phyloP scores from a whole-genome alignment of 2,797 vertebrate genomes.

The Cyprinodon diabolis region DNA sequence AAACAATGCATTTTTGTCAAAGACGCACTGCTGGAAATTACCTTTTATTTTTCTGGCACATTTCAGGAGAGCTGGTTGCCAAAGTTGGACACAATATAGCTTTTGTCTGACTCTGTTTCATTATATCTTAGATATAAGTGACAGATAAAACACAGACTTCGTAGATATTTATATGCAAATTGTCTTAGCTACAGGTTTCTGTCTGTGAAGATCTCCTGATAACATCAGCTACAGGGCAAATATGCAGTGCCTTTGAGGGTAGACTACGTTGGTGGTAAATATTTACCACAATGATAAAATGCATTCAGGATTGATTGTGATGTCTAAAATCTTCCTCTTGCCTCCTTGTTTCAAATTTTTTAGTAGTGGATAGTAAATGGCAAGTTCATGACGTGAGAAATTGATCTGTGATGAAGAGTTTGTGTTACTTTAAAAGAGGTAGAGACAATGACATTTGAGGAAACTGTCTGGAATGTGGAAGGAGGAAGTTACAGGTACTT shows the following conservation, averaged over 20 bases:
- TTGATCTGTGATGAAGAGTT: background rate
- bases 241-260: background rate
- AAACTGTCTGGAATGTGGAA: conserved; percentile 9
- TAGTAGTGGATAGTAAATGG: background rate
- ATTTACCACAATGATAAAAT: background rate
- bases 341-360: background rate
- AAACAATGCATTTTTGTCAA: conserved; percentile 87
- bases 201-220: background rate
- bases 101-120: conserved; percentile 85
- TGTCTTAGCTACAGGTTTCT: conserved; percentile 11
- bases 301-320: background rate
- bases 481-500: background rate
- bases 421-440: conserved; percentile 6
- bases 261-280: background rate
- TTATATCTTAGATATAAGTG: conserved; percentile 69
- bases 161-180: conserved; percentile 1
- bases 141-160: conserved; percentile 50
- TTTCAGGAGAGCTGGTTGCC: conserved; percentile 69
- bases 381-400: background rate
- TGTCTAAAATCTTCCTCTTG: background rate
- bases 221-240: background rate
- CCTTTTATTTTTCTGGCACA: conserved; percentile 75
- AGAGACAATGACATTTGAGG: conserved; percentile 4
- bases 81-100: conserved; percentile 83
- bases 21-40: conserved; percentile 79